Base-by-base conservation (phyloP, 2,888 invertebrate genomes). In the Drosophila demipolita region DNA sequence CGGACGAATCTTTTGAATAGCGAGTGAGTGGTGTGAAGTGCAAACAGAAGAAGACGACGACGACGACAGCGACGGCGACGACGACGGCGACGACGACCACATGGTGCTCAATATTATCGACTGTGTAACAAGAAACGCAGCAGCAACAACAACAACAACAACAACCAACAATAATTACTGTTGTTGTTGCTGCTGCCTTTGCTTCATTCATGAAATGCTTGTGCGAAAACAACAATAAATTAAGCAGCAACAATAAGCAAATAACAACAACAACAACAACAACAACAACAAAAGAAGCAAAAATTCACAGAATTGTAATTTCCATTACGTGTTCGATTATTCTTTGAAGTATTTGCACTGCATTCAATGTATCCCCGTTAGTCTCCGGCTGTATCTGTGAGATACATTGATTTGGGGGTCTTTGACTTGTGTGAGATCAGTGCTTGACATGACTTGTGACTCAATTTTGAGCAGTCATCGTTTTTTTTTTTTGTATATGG, bases 401-500 rank as follows among this genome's bases (percentile, higher is more conserved):
- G 53, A 66, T 55, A 38, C n/a, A 52, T 55, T 20, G 36, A 8
- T 55, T 32, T 52, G n/a, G 75, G 42, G 79, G 75, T 75, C 75
- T 75, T 75, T 75, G 75, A 79, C 76, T 75, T 59, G 4, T 45
- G 29, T 42, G 45, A 59, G 75, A 54, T 65, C 66, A 42, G 48
- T n/a, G 57, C 66, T 63, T 65, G 73, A 73, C 64, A 64, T 72
- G 70, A 71, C 63, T 77, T 68, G 65, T 70, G 63, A 68, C 73
- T 71, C 68, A 68, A 76, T 83, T 86, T 59, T 82, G 87, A 82
- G 82, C 70, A 78, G 87, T 84, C 89, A 84, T 87, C 71, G 73
- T 73, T 65, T 78, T 81, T 81, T 81, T 81, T 73, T 65, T 81
- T 79, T 81, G 78, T 78, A 38, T 38, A 15, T 38, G 49, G 58